Evolutionary conservation across 2,797 vertebrate species (phyloP).

Genomic region (Octomys mimax): DNA sequence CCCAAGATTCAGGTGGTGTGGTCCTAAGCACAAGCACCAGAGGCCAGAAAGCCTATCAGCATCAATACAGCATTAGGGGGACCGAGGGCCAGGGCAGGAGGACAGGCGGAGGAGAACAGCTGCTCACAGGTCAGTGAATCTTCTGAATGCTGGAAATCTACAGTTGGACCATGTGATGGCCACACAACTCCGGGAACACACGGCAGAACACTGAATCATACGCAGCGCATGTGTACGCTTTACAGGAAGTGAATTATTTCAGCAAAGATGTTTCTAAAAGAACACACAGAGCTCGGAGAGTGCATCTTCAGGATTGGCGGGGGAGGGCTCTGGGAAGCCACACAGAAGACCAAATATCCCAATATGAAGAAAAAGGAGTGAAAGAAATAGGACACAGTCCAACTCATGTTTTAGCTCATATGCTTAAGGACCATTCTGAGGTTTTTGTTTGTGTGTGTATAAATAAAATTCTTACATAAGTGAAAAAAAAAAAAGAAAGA

Average conservation of each 20-base stretch:
- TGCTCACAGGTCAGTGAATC: neutral
- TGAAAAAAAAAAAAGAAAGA: neutral
- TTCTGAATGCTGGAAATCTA: neutral
- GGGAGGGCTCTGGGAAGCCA: neutral
- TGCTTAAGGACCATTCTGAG: too few species aligned
- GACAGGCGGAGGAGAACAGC: neutral
- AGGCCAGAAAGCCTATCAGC: neutral
- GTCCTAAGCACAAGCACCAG: neutral
- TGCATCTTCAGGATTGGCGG: neutral
- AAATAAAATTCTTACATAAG: too few species aligned
- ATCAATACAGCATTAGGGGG: neutral
- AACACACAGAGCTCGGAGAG: constrained; percentile 1
- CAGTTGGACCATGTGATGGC: neutral
- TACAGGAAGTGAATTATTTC: neutral
- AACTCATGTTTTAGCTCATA: too few species aligned
- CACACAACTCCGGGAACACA: neutral
- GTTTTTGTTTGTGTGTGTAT: too few species aligned
- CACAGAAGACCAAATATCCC: neutral
- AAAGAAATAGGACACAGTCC: neutral
- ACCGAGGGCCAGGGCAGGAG: neutral
- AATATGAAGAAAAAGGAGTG: neutral
- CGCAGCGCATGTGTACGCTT: too few species aligned
- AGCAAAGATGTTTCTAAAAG: neutral
- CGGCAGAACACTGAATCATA: neutral
- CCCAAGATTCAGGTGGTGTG: neutral